Base-by-base conservation (phyloP, 2,888 invertebrate species). In the Thysanoteuthis rhombus region DNA sequence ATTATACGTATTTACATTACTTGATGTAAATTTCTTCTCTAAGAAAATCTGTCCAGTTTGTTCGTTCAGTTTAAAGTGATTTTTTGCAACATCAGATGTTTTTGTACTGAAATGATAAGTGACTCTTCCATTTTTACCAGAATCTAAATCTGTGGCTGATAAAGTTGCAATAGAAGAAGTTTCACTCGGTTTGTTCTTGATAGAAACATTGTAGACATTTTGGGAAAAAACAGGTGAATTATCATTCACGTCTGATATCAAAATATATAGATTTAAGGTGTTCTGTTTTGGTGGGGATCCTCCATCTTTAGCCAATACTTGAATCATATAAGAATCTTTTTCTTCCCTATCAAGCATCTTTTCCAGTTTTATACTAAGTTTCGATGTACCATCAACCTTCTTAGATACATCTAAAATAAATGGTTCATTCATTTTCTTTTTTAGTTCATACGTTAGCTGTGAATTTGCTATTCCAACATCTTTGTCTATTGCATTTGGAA, bases 101-200 rank as follows among this genome's bases (percentile, higher is more conserved):
- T 92, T 92, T 45, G 32, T 40, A 45, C 45, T 92, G 32, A 92
- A 92, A 92, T 92, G 92, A 42, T 92, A 92, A 92, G 39, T 90
- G 92, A 40, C 75, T 75, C 75, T 75, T 75, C 75, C 75, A 75
- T 75, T 75, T 75, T 75, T 75, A 0, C 75, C 36, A 75, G 75
- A 75, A 75, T 75, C 75, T 75, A 75, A 75, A 36, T 75, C 75
- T 75, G 75, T 75, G 12, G 75, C 75, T n/a, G 75, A 75, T 75
- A 75, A 75, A 75, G 75, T 75, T 75, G 75, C 75, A 75, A 75
- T 75, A 16, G 75, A 75, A n/a, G 75, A 75, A 75, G 75, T 75
- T 75, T 75, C 75, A n/a, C 75, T 75, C 0, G 75, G 75, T 12
- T n/a, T 75, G 16, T 75, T 75, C 36, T 75, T 75, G 16, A 75